A percentile compares a stretch with the other conserved stretches of the same genome.
phyloP scores from a whole-genome alignment of 2,113 vertebrate species.

The Paedocypris sp. region DNA sequence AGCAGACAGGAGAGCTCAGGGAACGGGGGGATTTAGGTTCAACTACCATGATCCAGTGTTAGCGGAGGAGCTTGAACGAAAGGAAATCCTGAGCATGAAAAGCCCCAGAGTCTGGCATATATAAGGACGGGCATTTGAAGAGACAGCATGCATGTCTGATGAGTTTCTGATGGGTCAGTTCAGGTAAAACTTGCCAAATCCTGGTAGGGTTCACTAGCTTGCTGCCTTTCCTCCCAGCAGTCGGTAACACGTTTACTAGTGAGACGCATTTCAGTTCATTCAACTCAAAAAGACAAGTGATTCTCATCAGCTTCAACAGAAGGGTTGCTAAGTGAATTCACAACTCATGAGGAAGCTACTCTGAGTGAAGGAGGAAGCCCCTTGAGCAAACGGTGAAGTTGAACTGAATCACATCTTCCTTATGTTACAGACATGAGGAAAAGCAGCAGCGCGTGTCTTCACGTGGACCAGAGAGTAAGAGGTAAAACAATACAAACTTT shows the following conservation, averaged over 20 bases:
- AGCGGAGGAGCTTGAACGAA: neutral
- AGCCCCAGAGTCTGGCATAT: neutral
- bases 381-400: neutral
- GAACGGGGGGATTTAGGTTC: neutral
- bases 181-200: neutral
- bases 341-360: neutral
- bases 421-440: neutral
- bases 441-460: neutral
- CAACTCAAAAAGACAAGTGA: neutral
- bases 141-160: neutral
- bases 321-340: neutral
- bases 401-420: neutral
- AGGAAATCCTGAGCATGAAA: neutral
- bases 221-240: neutral
- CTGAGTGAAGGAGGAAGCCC: neutral
- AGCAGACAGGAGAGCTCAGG: neutral
- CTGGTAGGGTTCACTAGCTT: neutral
- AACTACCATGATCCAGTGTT: neutral
- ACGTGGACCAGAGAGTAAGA: too few species aligned
- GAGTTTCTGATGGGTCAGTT: neutral
- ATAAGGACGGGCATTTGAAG: neutral
- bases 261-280: neutral
- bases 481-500: too few species aligned
- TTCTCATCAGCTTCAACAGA: neutral
- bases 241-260: neutral